Conservation (phyloP, 2,888 invertebrate species). For the Cephalotes varians region DNA sequence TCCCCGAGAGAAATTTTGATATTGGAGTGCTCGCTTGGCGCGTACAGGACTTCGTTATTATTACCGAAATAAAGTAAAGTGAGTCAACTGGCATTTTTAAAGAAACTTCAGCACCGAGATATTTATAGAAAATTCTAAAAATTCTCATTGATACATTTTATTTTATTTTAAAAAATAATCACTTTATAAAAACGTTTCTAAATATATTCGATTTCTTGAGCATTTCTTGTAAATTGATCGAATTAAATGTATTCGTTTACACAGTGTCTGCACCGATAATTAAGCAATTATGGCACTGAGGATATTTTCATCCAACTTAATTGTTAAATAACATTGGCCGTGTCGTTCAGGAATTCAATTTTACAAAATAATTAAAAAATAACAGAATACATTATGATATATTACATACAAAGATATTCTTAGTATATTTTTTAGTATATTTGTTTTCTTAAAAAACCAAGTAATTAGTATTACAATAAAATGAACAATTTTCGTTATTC, state of each 20-base stretch:
- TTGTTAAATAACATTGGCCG: not conserved
- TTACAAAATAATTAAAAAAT: conserved; percentile 12
- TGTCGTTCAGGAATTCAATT: not conserved
- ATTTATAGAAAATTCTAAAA: not conserved
- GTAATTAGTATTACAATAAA: not conserved
- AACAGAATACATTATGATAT: not conserved
- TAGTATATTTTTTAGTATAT: not conserved
- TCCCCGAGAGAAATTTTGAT: not conserved
- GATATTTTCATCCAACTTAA: conserved; percentile 8
- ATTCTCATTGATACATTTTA: not conserved
- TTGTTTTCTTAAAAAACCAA: not conserved
- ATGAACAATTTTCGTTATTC: not conserved
- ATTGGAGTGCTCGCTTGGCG: not conserved
- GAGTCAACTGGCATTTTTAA: not conserved
- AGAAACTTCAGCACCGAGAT: not conserved
- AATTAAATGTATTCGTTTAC: not conserved
- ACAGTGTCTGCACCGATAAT: not conserved
- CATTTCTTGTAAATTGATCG: not conserved
- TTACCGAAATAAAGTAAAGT: not conserved
- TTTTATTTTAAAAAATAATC: too few relatives aligned
- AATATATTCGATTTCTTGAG: not conserved
- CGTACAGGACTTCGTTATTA: not conserved
- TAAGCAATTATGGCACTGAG: not conserved
- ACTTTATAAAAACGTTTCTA: not conserved
- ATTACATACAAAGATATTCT: not conserved